These are phyloP conservation scores for Pristionchus japonicus DNA, from an alignment of 2,888 invertebrate genomes.

Conservation along the genomic window DNA sequence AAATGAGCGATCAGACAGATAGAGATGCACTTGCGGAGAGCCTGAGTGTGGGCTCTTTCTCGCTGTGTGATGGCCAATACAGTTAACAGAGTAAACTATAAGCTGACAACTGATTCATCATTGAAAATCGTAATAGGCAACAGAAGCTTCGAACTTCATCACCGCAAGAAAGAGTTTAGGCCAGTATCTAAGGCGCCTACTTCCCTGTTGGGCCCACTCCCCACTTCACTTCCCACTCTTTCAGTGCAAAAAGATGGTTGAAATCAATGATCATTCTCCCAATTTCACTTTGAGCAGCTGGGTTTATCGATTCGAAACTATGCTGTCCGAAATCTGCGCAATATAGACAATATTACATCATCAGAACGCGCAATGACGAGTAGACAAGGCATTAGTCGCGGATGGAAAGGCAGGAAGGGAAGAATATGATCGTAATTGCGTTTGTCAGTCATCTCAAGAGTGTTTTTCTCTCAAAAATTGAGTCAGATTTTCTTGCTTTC, in stretches of 20 bases:
- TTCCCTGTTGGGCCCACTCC: background rate
- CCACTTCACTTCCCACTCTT: background rate
- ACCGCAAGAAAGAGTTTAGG: background rate
- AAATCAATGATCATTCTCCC: background rate
- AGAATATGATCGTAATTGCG: background rate
- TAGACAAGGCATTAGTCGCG: background rate
- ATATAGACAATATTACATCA: too few species aligned
- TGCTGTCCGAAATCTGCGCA: too few species aligned
- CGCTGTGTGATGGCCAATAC: too few species aligned
- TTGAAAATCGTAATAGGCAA: too few species aligned
- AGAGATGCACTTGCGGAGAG: too few species aligned
- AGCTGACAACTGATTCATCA: too few species aligned
- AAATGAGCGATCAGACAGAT: too few species aligned
- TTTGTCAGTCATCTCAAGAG: background rate
- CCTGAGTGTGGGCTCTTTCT: too few species aligned
- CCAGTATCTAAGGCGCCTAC: background rate
- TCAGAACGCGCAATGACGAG: background rate
- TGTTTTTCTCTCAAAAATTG: background rate
- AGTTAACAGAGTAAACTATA: too few species aligned
- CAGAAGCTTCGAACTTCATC: background rate
- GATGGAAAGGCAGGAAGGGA: background rate
- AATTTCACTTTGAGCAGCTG: too few species aligned
- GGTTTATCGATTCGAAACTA: too few species aligned
- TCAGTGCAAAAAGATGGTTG: background rate
- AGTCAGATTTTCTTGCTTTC: background rate